Conservation (phyloP, 2,888 invertebrate species). For the Tortrix viridana region DNA sequence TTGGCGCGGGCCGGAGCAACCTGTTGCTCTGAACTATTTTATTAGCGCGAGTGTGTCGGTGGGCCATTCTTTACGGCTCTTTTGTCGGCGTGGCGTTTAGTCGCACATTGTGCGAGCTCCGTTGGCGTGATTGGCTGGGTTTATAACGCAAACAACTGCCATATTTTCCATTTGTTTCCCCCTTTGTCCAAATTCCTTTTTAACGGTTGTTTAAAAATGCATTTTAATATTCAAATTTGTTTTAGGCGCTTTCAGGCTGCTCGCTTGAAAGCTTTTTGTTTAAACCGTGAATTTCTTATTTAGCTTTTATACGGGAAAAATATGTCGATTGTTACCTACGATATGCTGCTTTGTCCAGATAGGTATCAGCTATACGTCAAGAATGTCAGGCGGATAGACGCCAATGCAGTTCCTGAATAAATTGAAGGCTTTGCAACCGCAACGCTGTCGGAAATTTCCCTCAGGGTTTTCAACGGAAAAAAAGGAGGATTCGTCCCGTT, state of each 20-base stretch:
- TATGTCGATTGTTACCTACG: conserved; percentile 36
- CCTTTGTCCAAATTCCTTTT: conserved; percentile 53
- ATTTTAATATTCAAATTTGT: conserved; percentile 42
- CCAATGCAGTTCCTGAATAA: conserved; percentile 73
- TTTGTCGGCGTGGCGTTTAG: conserved; percentile 79
- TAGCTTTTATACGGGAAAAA: neutral
- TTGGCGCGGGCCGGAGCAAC: conserved; percentile 66
- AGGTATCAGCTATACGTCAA: conserved; percentile 62
- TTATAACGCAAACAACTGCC: conserved; percentile 70
- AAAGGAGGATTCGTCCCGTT: conserved; percentile 62
- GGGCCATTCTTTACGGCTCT: conserved; percentile 81
- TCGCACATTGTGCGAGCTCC: conserved; percentile 66
- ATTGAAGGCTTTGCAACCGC: conserved; percentile 74
- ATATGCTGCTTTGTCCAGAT: conserved; percentile 66
- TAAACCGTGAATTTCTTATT: neutral
- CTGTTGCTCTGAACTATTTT: conserved; percentile 83
- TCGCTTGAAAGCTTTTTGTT: conserved; percentile 1
- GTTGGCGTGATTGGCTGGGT: conserved; percentile 72
- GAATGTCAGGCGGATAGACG: conserved; percentile 71
- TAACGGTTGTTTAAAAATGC: conserved; percentile 50
- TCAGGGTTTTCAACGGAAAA: conserved; percentile 71
- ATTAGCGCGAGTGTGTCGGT: conserved; percentile 79
- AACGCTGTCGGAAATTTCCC: conserved; percentile 73
- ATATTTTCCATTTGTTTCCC: conserved; percentile 65
- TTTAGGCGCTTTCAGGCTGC: neutral